Base-by-base conservation (phyloP, 2,797 vertebrate species). In the Echiichthys vipera region DNA sequence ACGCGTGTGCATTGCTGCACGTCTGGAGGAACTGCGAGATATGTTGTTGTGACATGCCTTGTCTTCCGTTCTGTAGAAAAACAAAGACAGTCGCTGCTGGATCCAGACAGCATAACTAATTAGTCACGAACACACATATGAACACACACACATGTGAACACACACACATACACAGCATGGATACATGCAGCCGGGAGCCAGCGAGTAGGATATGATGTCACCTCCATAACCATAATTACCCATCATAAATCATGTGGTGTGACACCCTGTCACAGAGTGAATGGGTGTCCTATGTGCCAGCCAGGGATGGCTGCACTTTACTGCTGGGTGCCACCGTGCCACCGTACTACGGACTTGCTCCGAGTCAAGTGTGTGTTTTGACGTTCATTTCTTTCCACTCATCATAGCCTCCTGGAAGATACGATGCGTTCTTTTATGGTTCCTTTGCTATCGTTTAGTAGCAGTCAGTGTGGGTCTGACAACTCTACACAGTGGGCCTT, bases 61-160 rank as follows among this genome's bases (percentile, higher is more conserved):
- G 89, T 92, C 92, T 91, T 91, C 88, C 80, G 80, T 89, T 91
- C 76, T 87, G 90, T 80, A 81, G 84, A 85, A 90, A 91, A 92
- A 93, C 91, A 93, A 92, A 91, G 92, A 91, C 89, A 74, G 88
- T 87, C 78, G 74, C 87, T 86, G 86, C 89, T 88, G 90, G 88
- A 93, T 92, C 83, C 90, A 94, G 93, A 92, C 93, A 93, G 92
- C 92, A 93, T 91, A 93, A 93, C 93, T 94, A 94, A 95, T 95
- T 94, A 94, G 92, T 90, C 88, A 79, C 83, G 50, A 87, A 88
- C 84, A 79, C 88, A 85, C 82, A 82, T 32, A 34, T 37, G 18
- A 42, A 36, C 36, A 22, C 64, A 49, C 69, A 29, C 75, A 30
- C 57, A 68, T 46, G 53, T 7, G 27, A 59, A 63, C 73, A 65